Base-by-base conservation (phyloP, 2,113 vertebrate genomes). In the Eulemur rufifrons region DNA sequence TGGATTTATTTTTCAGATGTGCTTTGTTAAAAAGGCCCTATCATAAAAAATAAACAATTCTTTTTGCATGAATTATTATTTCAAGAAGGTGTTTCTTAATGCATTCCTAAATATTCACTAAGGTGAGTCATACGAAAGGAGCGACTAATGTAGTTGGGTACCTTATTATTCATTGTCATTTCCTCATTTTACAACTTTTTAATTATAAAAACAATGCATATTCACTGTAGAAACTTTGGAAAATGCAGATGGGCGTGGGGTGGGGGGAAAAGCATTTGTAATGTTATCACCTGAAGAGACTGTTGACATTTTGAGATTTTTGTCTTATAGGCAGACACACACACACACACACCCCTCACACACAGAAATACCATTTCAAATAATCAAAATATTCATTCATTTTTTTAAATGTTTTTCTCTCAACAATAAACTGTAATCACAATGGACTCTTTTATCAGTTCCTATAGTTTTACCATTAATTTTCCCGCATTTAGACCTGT, bases 1-100 rank as follows among this genome's bases (percentile, higher is more conserved):
- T 84, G 50, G 34, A 68, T 95, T 94, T 95, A 91, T 93, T 89
- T 61, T 93, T 93, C 45, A 86, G 47, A n/a, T 94, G 11, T 77
- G 21, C 64, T 93, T 87, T 21, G 7, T 95, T 80, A 96, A 95
- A 97, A 95, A 81, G 63, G 8, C 17, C 5, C 47, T 68, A 39
- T 77, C 52, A 82, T 87, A 95, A 95, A 93, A 94, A 71, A 52
- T 76, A 63, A 95, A 32, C 47, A 78, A 76, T 86, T 42, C 86
- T 68, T 89, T 86, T 86, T 32, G 59, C 23, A 50, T 91, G 54
- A 66, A 68, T 82, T 95, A 56, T 77, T 73, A 82, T 92, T 91
- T 92, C 32, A 96, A 86, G 61, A 87, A 89, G 64, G 37, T 5
- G 47, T 96, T 95, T 84, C 45, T 92, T 81, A 90, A 83, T 47